Percentiles rank a stretch among this genome's conserved stretches.
Conservation (phyloP, 2,113 vertebrate genomes). For the Vicugna pacos region DNA sequence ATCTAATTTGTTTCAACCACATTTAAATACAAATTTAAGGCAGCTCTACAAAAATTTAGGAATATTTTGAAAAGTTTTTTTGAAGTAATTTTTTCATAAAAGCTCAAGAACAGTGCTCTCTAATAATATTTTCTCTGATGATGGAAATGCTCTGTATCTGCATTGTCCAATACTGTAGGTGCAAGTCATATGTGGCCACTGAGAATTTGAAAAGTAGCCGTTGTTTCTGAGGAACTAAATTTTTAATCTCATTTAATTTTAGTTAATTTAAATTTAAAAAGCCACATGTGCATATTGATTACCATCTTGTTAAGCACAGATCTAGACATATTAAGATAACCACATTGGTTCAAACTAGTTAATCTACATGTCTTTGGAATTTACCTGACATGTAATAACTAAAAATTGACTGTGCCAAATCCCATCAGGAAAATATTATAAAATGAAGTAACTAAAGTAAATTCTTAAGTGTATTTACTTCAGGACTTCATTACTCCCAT, state of each 20-base stretch:
- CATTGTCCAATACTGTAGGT: neutral
- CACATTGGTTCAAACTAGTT: neutral
- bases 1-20: neutral
- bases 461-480: neutral
- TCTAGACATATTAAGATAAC: neutral
- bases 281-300: neutral
- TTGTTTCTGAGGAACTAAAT: neutral
- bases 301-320: neutral
- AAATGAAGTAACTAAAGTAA: neutral
- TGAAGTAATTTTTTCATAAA: neutral
- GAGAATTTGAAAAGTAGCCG: conserved; percentile 1
- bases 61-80: neutral
- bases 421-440: neutral
- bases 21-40: neutral
- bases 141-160: neutral
- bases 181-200: neutral
- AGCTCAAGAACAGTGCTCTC: neutral
- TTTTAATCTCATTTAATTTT: neutral
- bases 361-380: neutral
- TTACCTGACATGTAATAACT: neutral
- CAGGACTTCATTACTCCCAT: neutral
- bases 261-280: neutral
- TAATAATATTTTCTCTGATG: neutral
- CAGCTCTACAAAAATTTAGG: neutral
- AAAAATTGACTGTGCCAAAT: neutral